Percentiles rank a stretch among this genome's conserved stretches.
Conservation (phyloP, 2,888 invertebrate genomes). For the Andrena bicolor region DNA sequence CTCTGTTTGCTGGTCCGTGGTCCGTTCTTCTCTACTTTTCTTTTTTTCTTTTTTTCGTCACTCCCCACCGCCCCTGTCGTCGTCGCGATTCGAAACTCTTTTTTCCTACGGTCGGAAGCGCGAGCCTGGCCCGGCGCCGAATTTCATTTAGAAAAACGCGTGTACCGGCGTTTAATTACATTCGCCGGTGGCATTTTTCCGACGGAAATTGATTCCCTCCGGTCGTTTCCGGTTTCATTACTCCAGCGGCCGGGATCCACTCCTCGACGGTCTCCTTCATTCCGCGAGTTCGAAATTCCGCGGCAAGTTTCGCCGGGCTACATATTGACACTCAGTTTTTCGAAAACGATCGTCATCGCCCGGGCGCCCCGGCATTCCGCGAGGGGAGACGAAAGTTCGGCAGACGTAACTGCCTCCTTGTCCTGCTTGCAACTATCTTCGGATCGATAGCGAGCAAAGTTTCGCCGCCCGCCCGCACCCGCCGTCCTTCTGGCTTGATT, state of each 20-base stretch:
- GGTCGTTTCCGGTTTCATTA: constrained; percentile 17
- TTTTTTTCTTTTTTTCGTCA: background rate
- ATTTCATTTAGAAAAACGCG: constrained; percentile 32
- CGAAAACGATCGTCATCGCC: constrained; percentile 29
- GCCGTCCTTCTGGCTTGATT: constrained; percentile 52
- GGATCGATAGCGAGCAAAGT: constrained; percentile 64
- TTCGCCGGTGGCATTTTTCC: constrained; percentile 8
- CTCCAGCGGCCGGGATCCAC: background rate
- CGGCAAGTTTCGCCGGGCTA: constrained; percentile 12
- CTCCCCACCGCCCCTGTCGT: background rate
- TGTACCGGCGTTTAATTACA: constrained; percentile 24
- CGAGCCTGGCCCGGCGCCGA: background rate
- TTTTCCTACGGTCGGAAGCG: background rate
- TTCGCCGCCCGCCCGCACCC: background rate
- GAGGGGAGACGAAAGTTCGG: constrained; percentile 2
- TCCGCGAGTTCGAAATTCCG: constrained; percentile 24
- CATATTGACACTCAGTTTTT: constrained; percentile 33
- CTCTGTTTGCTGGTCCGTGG: constrained; percentile 3
- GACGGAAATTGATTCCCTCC: constrained; percentile 6
- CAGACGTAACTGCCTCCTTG: constrained; percentile 31
- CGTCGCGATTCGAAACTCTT: background rate
- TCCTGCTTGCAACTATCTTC: constrained; percentile 17
- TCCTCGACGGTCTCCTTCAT: background rate
- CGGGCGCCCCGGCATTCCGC: background rate
- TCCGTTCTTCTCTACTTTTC: too few species aligned